phyloP scores from a whole-genome alignment of 1,140 invertebrate genomes.

The Diabrotica virgifera region DNA sequence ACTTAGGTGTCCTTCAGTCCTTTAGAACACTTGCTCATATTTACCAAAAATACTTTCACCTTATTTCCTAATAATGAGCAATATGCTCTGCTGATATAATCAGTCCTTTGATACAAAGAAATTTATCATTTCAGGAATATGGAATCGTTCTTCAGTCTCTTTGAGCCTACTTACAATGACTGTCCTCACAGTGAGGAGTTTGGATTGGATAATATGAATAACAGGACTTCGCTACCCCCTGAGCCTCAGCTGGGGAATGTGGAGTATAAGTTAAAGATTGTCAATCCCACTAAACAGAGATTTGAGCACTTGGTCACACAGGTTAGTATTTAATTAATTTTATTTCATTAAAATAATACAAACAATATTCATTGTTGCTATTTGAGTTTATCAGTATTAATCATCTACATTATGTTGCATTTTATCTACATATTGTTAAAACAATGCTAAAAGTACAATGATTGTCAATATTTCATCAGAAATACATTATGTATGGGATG shows the following conservation, averaged over 20 bases:
- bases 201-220: constrained; percentile 41
- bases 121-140: constrained; percentile 47
- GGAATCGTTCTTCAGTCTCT: constrained; percentile 77
- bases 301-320: constrained; percentile 89
- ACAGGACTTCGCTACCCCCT: constrained; percentile 64
- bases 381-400: too few relatives aligned
- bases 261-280: constrained; percentile 89
- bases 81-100: constrained; percentile 16
- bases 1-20: too few relatives aligned
- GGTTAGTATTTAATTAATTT: constrained; percentile 47
- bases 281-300: constrained; percentile 77
- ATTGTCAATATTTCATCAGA: too few relatives aligned
- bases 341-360: not conserved
- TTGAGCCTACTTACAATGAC: constrained; percentile 58
- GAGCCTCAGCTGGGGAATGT: constrained; percentile 89
- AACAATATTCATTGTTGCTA: too few relatives aligned
- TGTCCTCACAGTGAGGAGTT: constrained; percentile 39
- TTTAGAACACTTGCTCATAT: not conserved
- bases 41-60: constrained; percentile 24
- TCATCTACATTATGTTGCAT: too few relatives aligned
- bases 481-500: too few relatives aligned
- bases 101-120: constrained; percentile 4
- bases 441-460: too few relatives aligned
- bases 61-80: constrained; percentile 26
- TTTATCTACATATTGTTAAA: too few relatives aligned